These are phyloP conservation scores for Drosophila paulistorum DNA, from an alignment of 1,140 invertebrate species.

Conservation along the genomic window DNA sequence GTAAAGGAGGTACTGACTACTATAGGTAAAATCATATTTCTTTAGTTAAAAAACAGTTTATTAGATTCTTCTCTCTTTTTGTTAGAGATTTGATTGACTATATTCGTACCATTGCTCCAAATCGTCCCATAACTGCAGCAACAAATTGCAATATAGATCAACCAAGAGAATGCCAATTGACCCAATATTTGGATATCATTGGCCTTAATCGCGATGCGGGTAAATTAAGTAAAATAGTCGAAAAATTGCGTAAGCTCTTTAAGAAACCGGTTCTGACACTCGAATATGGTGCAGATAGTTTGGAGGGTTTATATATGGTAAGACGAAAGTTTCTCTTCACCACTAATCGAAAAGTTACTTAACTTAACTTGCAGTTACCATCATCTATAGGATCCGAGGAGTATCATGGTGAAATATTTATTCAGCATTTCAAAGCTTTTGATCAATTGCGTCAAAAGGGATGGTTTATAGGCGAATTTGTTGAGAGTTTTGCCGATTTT, in stretches of 20 bases:
- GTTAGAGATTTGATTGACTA: conserved; percentile 79
- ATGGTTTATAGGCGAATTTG: conserved; percentile 97
- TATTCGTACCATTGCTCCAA: conserved; percentile 82
- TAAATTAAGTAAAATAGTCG: conserved; percentile 89
- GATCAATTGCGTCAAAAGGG: conserved; percentile 89
- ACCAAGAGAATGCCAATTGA: conserved; percentile 55
- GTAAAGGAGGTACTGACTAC: conserved; percentile 88
- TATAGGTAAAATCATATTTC: conserved; percentile 86
- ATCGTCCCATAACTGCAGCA: conserved; percentile 87
- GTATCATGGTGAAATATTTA: conserved; percentile 93
- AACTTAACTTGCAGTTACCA: conserved; percentile 86
- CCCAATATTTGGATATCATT: conserved; percentile 92
- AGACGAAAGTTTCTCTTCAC: neutral
- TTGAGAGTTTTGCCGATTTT: conserved; percentile 98
- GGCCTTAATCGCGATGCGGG: conserved; percentile 97
- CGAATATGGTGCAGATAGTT: conserved; percentile 97
- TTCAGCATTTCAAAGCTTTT: conserved; percentile 94
- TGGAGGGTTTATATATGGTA: conserved; percentile 91
- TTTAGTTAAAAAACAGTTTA: neutral
- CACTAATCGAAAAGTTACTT: neutral
- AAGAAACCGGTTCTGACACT: conserved; percentile 96
- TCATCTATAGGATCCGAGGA: conserved; percentile 96
- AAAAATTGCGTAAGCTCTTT: conserved; percentile 90
- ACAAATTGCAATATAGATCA: neutral
- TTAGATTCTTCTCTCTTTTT: conserved; percentile 52